Evolutionary conservation across 2,888 invertebrate genomes (phyloP), one percentile per base, ranked within the genome.

Genomic region (Zaprionus obscuricornis): DNA sequence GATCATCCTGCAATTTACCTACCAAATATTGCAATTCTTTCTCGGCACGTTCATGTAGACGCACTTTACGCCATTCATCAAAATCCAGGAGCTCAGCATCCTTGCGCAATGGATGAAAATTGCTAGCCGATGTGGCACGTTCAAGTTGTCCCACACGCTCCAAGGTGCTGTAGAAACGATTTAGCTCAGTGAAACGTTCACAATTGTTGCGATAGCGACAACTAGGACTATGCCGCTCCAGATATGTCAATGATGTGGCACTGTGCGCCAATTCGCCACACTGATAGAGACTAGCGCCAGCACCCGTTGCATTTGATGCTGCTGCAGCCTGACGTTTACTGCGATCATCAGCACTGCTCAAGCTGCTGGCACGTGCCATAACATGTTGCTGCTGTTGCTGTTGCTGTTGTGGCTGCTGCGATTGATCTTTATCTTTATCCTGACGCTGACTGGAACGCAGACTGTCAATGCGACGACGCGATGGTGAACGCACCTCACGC

Each of bases 61-160:
- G 92, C 14, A 96, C 93, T 89, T 94, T 94, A 87, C 94, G 95
- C 97, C 97, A 97, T 54, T 96, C 92, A 69, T 97, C 96, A 87
- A 95, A 97, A 90, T 96, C 96, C 60, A 96, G 94, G 6, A 96
- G 94, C 88, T 96, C 96, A 76, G 95, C 94, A 82, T 95, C 94
- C 88, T 92, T 93, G 72, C 93, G 92, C 74, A 96, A 92, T 1
- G 95, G 95, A 42, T 94, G 92, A 40, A 95, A 91, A 78, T 95
- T 94, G 34, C 92, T 91, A 0, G 92, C 92, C 0, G 95, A 95
- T 3, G 96, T 95, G 0, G 94, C 93, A 70, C 93, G 93, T 90
- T 97, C 97, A 52, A 97, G 89, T 79, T 96, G 94, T 0, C 95
- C 95, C 40, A 97, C 94, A 76, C 96, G 92, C 89, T 97, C 97